Evolutionary conservation across 2,113 vertebrate species (phyloP).

Genomic region (Catharus fuscescens): DNA sequence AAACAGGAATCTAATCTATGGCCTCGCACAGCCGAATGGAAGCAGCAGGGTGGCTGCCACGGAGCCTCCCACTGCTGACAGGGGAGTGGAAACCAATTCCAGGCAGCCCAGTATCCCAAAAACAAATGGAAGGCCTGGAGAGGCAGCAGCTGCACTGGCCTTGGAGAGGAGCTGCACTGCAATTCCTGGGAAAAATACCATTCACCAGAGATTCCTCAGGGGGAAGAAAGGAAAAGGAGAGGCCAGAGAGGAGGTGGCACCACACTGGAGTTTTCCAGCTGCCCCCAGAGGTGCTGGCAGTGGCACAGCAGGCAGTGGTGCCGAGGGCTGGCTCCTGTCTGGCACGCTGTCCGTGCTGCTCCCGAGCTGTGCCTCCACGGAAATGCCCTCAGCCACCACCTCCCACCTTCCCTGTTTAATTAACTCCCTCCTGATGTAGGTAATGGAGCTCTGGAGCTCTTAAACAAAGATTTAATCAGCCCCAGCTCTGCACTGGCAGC

Average conservation of each 20-base stretch:
- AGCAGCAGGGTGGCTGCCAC: conserved; percentile 62
- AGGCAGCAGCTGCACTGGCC: neutral
- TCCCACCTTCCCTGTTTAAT: conserved; percentile 52
- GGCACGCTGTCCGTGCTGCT: rapidly evolving
- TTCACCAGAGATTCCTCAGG: neutral
- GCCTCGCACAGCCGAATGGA: conserved; percentile 63
- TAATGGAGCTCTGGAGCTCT: conserved; percentile 42
- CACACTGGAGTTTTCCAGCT: neutral
- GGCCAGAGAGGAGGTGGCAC: neutral
- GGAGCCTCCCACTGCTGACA: conserved; percentile 61
- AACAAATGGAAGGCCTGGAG: conserved; percentile 29
- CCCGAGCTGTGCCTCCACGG: neutral
- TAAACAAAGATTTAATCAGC: conserved; percentile 65
- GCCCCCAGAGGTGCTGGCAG: neutral
- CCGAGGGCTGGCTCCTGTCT: neutral
- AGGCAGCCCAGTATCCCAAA: conserved; percentile 44
- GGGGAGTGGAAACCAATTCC: conserved; percentile 65
- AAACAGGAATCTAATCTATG: conserved; percentile 72
- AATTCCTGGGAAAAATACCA: rapidly evolving
- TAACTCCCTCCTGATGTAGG: conserved; percentile 52
- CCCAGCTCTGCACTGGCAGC: neutral
- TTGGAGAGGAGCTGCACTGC: neutral
- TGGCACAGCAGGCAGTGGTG: rapidly evolving
- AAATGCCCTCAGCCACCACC: conserved; percentile 12
- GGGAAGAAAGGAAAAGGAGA: neutral